Percentiles rank a stretch among this genome's conserved stretches.
These are phyloP conservation scores for Amiota minor DNA, from an alignment of 2,888 invertebrate species.

Conservation along the genomic window DNA sequence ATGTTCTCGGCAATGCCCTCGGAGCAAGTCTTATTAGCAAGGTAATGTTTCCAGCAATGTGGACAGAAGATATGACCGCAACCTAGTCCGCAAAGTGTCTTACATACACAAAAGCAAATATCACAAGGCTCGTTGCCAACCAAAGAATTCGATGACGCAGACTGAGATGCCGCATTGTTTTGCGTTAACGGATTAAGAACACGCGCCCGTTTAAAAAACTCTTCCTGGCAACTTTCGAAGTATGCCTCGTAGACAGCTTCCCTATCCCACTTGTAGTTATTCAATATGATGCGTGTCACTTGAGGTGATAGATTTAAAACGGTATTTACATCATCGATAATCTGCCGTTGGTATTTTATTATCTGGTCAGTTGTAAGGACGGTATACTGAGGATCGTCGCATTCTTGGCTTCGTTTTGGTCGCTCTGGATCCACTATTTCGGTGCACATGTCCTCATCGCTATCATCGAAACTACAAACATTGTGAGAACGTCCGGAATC, in stretches of 20 bases:
- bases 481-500: constrained; percentile 54
- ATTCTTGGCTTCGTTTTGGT: constrained; percentile 84
- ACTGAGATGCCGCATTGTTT: constrained; percentile 74
- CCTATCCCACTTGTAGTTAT: constrained; percentile 99
- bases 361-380: constrained; percentile 96
- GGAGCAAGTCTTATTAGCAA: constrained; percentile 98
- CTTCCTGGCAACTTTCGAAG: constrained; percentile 95
- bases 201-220: constrained; percentile 93
- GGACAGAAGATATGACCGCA: constrained; percentile 97
- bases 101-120: constrained; percentile 88
- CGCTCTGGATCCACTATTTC: constrained; percentile 81
- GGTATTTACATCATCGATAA: constrained; percentile 96
- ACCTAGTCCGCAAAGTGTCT: constrained; percentile 95
- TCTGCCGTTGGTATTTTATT: constrained; percentile 96
- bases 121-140: constrained; percentile 83
- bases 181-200: constrained; percentile 90
- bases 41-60: constrained; percentile 96
- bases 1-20: constrained; percentile 97
- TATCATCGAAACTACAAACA: constrained; percentile 75
- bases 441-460: constrained; percentile 92
- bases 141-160: constrained; percentile 67
- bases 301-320: constrained; percentile 94
- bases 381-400: constrained; percentile 93
- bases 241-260: constrained; percentile 97
- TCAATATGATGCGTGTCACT: constrained; percentile 93